Evolutionary conservation across 2,888 invertebrate species (phyloP).

Genomic region (Dascillus cervinus): DNA sequence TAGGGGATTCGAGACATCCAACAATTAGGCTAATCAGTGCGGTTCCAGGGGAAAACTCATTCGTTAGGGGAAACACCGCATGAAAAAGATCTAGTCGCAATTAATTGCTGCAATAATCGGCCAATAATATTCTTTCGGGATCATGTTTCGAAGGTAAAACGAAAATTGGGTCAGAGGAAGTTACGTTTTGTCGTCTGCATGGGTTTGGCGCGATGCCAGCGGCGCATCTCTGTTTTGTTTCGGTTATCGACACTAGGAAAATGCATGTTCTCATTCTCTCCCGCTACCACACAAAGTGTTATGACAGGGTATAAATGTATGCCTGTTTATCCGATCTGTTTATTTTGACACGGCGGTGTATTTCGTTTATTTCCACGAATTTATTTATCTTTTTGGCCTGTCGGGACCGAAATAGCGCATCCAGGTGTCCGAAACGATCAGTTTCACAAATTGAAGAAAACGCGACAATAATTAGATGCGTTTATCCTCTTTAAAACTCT

Average conservation of each 20-base stretch:
- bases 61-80: slow-evolving; percentile 10
- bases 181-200: slow-evolving; percentile 7
- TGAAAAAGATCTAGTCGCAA: slow-evolving; percentile 8
- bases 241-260: slow-evolving; percentile 12
- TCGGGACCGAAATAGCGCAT: no score
- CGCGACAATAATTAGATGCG: no score
- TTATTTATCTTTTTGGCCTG: no score
- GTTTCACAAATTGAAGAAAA: no score
- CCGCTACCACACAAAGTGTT: slow-evolving; percentile 4
- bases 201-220: slow-evolving; percentile 7
- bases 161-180: slow-evolving; percentile 8
- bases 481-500: no score
- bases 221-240: slow-evolving; percentile 11
- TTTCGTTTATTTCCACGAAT: no score
- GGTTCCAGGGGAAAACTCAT: slow-evolving; percentile 10
- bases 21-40: slow-evolving; percentile 15
- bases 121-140: background rate
- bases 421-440: no score
- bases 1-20: slow-evolving; percentile 11
- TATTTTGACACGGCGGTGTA: no score
- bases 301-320: no score
- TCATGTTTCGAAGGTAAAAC: slow-evolving; percentile 2
- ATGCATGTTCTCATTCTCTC: slow-evolving; percentile 5
- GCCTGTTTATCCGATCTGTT: no score
- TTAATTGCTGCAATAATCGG: slow-evolving; percentile 6